Base-by-base conservation (phyloP, 1,140 invertebrate species). In the Anadara kagoshimensis region DNA sequence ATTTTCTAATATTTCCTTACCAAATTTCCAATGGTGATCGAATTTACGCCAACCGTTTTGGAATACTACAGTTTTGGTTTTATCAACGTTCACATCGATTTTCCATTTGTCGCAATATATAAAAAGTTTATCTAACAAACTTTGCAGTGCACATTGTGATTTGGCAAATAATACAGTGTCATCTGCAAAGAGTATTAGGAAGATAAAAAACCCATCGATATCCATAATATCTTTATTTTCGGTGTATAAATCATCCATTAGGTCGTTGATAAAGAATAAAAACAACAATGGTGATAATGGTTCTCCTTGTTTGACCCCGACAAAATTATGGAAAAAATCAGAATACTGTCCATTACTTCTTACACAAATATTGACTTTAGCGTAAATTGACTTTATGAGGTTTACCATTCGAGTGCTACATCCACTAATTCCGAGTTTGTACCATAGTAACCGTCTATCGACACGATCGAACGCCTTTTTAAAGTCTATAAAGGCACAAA, bases 391-490 rank as follows among this genome's bases (percentile, higher is more conserved):
- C 45, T 54, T 56, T 4, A 70, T 62, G 11, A 70, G 7, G 5
- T 10, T 70, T 24, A 70, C 16, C 18, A 61, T 36, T 53, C 63
- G 62, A 29, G 44, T 54, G 26, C 24, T 49, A 5, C 62, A 1
- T 7, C 69, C 45, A 29, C 16, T n/a, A 12, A 53, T 24, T 18
- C 62, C 20, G 14, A 70, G 58, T 58, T 70, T 70, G 16, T 29
- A 54, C 69, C 69, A 70, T 22, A 69, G 36, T 12, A 45, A 18
- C 43, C 47, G 11, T 54, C 64, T 53, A 22, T 10, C 53, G 22
- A 66, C 64, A 14, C n/a, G 53, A 47, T 66, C 64, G 29, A 66
- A 66, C 16, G 64, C 64, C 49, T 66, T 66, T 11, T n/a, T 22
- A 36, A 66, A 66, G 18, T 66, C 64, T 22, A 66, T 43, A 29